Conservation (phyloP, 2,888 invertebrate genomes). For the Tubulanus polymorphus region DNA sequence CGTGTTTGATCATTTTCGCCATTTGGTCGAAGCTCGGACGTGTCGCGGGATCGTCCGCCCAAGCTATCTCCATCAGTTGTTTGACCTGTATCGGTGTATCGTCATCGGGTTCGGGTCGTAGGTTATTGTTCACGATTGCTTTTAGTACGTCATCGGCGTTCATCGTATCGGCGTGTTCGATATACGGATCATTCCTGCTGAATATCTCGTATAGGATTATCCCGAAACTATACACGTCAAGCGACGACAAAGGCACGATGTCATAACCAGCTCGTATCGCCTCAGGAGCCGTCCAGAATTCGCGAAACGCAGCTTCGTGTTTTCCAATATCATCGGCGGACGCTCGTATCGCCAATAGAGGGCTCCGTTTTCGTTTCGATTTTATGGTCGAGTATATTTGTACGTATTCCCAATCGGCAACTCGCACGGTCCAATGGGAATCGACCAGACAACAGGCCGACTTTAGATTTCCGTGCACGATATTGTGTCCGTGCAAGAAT, state of each 20-base stretch:
- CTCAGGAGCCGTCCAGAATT: slow-evolving; percentile 44
- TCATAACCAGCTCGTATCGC: slow-evolving; percentile 26
- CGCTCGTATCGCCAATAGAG: slow-evolving; percentile 15
- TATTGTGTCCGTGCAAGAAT: slow-evolving; percentile 37
- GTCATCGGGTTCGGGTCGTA: slow-evolving; percentile 28
- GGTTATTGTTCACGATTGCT: slow-evolving; percentile 26
- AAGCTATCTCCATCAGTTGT: slow-evolving; percentile 32
- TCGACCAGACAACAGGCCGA: slow-evolving; percentile 40
- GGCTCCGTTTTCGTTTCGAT: slow-evolving; percentile 16
- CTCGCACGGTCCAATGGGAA: slow-evolving; percentile 39
- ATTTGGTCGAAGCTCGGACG: slow-evolving; percentile 36
- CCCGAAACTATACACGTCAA: slow-evolving; percentile 41
- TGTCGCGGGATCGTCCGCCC: slow-evolving; percentile 27
- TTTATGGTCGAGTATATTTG: slow-evolving; percentile 16
- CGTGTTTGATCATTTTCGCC: slow-evolving; percentile 27
- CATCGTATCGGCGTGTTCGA: slow-evolving; percentile 27
- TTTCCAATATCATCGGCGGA: slow-evolving; percentile 10
- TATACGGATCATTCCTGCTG: slow-evolving; percentile 35
- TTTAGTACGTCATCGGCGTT: slow-evolving; percentile 28
- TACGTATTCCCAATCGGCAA: slow-evolving; percentile 41
- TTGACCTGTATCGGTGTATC: slow-evolving; percentile 27
- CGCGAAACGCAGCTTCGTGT: slow-evolving; percentile 14
- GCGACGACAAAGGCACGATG: slow-evolving; percentile 18
- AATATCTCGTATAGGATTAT: slow-evolving; percentile 44
- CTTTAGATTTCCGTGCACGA: slow-evolving; percentile 42